Conservation (phyloP, 2,797 vertebrate genomes). For the Crocidura indochinensis region DNA sequence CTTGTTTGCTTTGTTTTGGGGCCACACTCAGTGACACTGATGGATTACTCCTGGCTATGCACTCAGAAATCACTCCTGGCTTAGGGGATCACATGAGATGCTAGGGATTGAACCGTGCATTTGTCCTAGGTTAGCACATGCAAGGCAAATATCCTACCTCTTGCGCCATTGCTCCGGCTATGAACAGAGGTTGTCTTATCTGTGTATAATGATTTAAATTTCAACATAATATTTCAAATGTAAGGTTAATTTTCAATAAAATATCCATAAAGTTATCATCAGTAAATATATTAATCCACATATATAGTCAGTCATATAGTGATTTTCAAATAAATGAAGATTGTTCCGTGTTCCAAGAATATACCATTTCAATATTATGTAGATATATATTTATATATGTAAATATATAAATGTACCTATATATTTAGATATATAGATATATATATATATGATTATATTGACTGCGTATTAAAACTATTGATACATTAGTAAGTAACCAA, state of each 20-base stretch:
- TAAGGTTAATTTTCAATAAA: constrained; percentile 52
- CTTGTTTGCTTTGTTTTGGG: no score
- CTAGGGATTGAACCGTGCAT: no score
- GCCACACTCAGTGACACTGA: no score
- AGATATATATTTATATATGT: no score
- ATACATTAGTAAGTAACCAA: background rate
- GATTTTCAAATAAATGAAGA: constrained; percentile 36
- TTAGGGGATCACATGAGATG: no score
- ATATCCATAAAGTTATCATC: constrained; percentile 42
- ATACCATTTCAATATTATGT: no score
- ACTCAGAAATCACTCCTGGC: no score
- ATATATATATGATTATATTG: background rate
- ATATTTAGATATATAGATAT: no score
- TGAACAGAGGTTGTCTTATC: background rate
- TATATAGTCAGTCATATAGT: background rate
- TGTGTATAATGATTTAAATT: constrained; percentile 23
- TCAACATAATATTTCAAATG: constrained; percentile 4
- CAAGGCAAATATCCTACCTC: no score
- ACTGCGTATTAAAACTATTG: background rate
- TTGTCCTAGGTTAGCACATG: no score
- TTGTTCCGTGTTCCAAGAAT: background rate
- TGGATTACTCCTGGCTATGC: no score
- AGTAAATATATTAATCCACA: constrained; percentile 40
- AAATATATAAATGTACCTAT: background rate
- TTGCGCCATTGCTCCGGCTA: background rate